phyloP scores from a whole-genome alignment of 1,140 invertebrate species.

The Hyposmocoma kahamanoa region DNA sequence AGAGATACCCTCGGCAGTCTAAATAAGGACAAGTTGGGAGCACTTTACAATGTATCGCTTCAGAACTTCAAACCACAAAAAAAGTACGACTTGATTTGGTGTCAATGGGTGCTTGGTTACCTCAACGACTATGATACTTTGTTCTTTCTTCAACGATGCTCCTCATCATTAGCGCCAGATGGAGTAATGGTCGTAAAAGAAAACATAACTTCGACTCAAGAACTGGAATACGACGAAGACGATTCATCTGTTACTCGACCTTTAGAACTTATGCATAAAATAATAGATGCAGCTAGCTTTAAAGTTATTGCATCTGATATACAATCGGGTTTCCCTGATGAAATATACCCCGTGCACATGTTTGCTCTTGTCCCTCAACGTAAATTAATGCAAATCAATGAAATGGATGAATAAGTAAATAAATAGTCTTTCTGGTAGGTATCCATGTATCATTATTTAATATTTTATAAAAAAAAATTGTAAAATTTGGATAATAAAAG shows the following conservation, averaged over 20 bases:
- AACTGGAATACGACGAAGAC: slow-evolving; percentile 85
- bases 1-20: slow-evolving; percentile 37
- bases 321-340: slow-evolving; percentile 92
- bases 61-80: slow-evolving; percentile 86
- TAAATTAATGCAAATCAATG: too few relatives aligned
- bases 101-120: slow-evolving; percentile 97
- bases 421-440: too few relatives aligned
- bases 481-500: too few relatives aligned
- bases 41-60: slow-evolving; percentile 79
- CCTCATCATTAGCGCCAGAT: slow-evolving; percentile 77
- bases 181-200: slow-evolving; percentile 96
- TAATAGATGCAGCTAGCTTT: slow-evolving; percentile 85
- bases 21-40: slow-evolving; percentile 70
- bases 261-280: slow-evolving; percentile 66
- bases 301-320: slow-evolving; percentile 81
- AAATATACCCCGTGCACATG: slow-evolving; percentile 93
- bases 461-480: too few relatives aligned
- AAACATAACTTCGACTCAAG: slow-evolving; percentile 84
- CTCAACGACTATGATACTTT: slow-evolving; percentile 91
- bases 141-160: slow-evolving; percentile 88
- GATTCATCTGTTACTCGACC: slow-evolving; percentile 95
- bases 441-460: too few relatives aligned
- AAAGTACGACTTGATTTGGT: slow-evolving; percentile 96
- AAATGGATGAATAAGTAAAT: too few relatives aligned
- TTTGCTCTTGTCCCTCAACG: slow-evolving; percentile 82